A percentile compares a stretch with the other conserved stretches of the same genome.
phyloP scores from a whole-genome alignment of 2,888 invertebrate species.

The Drosophila lutescens region DNA sequence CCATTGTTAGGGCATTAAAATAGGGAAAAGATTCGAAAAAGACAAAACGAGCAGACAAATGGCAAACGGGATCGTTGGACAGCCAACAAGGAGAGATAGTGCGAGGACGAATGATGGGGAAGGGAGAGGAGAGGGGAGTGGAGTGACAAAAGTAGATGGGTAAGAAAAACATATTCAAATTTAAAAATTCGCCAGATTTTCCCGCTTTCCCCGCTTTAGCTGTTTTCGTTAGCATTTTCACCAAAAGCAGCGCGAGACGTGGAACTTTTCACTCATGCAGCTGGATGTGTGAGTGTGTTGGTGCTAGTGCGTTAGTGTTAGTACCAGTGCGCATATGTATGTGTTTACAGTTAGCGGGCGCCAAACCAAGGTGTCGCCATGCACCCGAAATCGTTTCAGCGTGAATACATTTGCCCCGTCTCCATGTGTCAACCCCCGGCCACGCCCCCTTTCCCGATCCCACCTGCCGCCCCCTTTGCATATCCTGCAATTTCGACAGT shows the following conservation, averaged over 20 bases:
- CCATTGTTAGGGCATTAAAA: background rate
- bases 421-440: constrained; percentile 25
- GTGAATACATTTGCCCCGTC: constrained; percentile 74
- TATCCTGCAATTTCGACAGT: constrained; percentile 35
- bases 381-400: constrained; percentile 78
- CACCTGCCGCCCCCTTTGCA: constrained; percentile 21
- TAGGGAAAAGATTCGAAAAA: constrained; percentile 15
- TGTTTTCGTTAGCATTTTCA: constrained; percentile 72
- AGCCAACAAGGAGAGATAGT: constrained; percentile 17
- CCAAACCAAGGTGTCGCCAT: constrained; percentile 78
- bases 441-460: constrained; percentile 28
- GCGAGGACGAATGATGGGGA: background rate
- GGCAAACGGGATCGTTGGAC: constrained; percentile 53
- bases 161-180: constrained; percentile 79
- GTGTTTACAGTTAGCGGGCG: constrained; percentile 79
- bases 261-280: constrained; percentile 74
- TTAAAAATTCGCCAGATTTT: constrained; percentile 76
- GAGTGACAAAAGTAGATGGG: constrained; percentile 31
- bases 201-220: constrained; percentile 35
- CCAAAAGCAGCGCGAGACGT: constrained; percentile 71
- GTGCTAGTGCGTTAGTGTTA: constrained; percentile 28
- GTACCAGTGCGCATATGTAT: constrained; percentile 57
- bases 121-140: background rate
- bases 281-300: constrained; percentile 11
- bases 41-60: constrained; percentile 66